Conservation (phyloP, 1,140 invertebrate species). For the Saccostrea cuccullata region DNA sequence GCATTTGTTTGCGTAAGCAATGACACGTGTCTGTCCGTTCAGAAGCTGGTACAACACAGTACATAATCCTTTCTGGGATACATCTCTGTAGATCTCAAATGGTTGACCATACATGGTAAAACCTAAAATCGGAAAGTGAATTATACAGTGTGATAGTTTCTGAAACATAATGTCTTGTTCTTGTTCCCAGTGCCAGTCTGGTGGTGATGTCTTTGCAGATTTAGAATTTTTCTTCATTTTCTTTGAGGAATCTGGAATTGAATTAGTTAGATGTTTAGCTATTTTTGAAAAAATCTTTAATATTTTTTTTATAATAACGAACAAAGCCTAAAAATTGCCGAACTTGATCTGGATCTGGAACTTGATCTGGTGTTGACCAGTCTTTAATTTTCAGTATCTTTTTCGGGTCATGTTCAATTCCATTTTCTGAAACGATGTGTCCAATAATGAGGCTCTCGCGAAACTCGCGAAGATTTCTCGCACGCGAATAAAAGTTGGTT, state of each 20-base stretch:
- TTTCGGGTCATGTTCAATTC: conserved; percentile 56
- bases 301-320: conserved; percentile 75
- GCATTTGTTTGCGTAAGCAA: conserved; percentile 13
- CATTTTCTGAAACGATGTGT: conserved; percentile 40
- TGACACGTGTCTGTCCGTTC: neutral
- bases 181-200: neutral
- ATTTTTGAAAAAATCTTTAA: conserved; percentile 54
- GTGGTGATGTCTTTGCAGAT: neutral
- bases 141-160: neutral
- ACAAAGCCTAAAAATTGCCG: conserved; percentile 78
- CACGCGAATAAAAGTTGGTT: too few relatives aligned
- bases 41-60: neutral
- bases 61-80: neutral
- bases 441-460: too few relatives aligned
- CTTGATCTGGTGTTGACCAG: conserved; percentile 56
- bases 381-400: conserved; percentile 46
- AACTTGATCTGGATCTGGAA: conserved; percentile 70
- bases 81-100: too few relatives aligned
- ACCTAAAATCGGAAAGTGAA: neutral
- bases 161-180: neutral
- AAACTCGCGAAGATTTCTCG: too few relatives aligned
- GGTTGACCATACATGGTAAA: neutral
- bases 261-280: neutral
- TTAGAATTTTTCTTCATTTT: neutral
- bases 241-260: neutral